Evolutionary conservation across 2,113 vertebrate genomes (phyloP), one percentile per base, ranked within the genome.

Genomic region (Aviceda subcristata): DNA sequence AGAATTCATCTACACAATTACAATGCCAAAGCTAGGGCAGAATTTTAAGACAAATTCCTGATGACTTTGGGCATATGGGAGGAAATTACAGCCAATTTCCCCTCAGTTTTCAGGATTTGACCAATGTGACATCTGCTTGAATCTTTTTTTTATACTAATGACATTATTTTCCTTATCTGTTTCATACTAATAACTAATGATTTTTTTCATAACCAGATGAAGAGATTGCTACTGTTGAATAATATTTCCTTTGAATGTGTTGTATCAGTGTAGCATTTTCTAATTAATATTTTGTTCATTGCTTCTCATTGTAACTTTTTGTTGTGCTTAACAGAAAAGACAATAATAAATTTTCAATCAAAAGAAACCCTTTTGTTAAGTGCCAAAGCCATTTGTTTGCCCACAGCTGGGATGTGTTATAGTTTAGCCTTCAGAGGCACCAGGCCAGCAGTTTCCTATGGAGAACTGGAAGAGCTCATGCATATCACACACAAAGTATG

Each of bases 371-470:
- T 85, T 92, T 91, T 95, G 68, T 51, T 59, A 64, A 69, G 60
- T 81, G 92, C 90, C 92, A 97, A 92, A 96, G 57, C 43, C 57
- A 83, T 96, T 92, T 94, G 93, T 91, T 96, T 96, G 63, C 45
- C 83, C 46, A 50, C 92, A 93, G 69, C 88, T 97, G 93, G 81
- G 66, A 67, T 86, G 43, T 84, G 38, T 80, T 93, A 24, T 8
- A 74, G 57, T 81, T 84, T 92, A 94, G 66, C 90, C 59, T 71
- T 92, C 92, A 50, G 86, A 92, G 76, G 73, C 41, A 4, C 50
- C 3, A 41, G 17, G 67, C 94, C 94, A 96, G 55, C 62, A 82
- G 22, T 86, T 85, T 96, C 79, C 83, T 91, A 45, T 56, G 55
- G 90, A 94, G 76, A 80, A 32, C 73, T 92, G 79, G 81, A 95